Percentiles rank a stretch among this genome's conserved stretches.
phyloP scores from a whole-genome alignment of 2,113 vertebrate species.

The Hydrolagus affinis region DNA sequence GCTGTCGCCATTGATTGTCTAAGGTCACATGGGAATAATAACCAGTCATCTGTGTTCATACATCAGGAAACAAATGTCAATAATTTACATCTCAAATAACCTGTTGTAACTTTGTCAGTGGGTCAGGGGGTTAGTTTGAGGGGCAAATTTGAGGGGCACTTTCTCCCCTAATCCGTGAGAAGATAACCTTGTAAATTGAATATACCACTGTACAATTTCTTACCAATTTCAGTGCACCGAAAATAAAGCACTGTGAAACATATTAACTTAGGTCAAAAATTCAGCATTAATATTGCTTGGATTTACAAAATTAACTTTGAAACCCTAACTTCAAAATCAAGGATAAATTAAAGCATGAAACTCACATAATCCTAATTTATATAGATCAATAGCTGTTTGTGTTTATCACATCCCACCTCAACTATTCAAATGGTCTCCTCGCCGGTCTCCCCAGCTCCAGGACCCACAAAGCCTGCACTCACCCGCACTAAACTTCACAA shows the following conservation, averaged over 20 bases:
- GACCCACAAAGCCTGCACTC: too few relatives aligned
- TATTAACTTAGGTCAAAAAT: too few relatives aligned
- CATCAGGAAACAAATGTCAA: too few relatives aligned
- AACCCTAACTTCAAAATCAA: not conserved
- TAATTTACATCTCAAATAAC: too few relatives aligned
- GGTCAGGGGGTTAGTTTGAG: not conserved
- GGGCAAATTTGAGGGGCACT: not conserved
- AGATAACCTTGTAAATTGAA: not conserved
- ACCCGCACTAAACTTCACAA: too few relatives aligned
- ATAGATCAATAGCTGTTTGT: too few relatives aligned
- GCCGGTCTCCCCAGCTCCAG: too few relatives aligned
- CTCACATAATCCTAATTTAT: not conserved
- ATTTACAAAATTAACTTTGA: too few relatives aligned
- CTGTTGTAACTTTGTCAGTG: not conserved
- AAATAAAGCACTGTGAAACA: not conserved
- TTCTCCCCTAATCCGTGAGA: not conserved
- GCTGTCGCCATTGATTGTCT: not conserved
- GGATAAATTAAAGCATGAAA: not conserved
- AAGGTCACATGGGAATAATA: not conserved
- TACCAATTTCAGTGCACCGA: not conserved
- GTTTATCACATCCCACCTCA: too few relatives aligned
- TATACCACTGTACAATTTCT: not conserved
- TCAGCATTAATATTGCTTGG: too few relatives aligned
- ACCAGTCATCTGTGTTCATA: not conserved
- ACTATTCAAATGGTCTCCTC: too few relatives aligned